Evolutionary conservation across 2,797 vertebrate species (phyloP).

Genomic region (Petrocephalus sullivani): DNA sequence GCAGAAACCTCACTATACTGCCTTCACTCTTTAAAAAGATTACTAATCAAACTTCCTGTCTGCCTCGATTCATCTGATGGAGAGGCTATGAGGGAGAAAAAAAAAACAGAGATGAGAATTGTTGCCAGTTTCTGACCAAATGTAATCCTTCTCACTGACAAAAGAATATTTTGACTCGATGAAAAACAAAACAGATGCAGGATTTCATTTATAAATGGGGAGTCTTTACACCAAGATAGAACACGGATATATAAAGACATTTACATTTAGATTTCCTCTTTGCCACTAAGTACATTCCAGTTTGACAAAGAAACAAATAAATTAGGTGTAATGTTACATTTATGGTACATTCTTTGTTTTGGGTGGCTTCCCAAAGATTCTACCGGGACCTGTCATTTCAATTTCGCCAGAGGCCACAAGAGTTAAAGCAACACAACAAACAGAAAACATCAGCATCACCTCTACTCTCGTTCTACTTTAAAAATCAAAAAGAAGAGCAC

Average conservation of each 20-base stretch:
- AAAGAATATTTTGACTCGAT: neutral
- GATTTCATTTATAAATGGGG: neutral
- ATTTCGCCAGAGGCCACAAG: neutral
- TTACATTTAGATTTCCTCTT: neutral
- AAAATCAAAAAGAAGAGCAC: neutral
- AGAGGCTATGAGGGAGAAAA: neutral
- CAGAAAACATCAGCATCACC: neutral
- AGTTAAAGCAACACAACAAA: neutral
- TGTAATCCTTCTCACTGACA: constrained; percentile 7
- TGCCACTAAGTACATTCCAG: neutral
- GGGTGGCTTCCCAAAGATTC: constrained; percentile 28
- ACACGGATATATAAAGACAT: neutral
- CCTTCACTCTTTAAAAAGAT: neutral
- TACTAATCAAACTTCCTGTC: constrained; percentile 10
- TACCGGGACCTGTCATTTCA: neutral
- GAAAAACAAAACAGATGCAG: neutral
- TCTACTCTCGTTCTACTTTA: no score
- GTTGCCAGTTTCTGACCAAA: neutral
- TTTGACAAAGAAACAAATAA: neutral
- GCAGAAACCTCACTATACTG: constrained; percentile 3
- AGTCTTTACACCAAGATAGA: neutral
- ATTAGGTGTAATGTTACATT: neutral
- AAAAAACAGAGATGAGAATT: neutral
- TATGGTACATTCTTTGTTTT: constrained; percentile 22
- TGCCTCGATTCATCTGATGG: neutral